A percentile compares a stretch with the other conserved stretches of the same genome.
These are phyloP conservation scores for Helobdella robusta DNA, from an alignment of 2,888 invertebrate genomes.

Conservation along the genomic window DNA sequence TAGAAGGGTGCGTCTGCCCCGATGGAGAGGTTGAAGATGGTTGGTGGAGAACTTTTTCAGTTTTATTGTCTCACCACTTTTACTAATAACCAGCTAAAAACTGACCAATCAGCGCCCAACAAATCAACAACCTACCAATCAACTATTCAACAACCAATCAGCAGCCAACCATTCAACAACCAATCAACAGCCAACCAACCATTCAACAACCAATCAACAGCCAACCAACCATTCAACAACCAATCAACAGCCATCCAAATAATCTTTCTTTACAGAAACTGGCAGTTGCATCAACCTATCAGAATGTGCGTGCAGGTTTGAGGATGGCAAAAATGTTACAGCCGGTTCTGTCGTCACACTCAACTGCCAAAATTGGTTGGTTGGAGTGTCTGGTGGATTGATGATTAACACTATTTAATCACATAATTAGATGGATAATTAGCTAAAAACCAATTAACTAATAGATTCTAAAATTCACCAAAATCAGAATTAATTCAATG, in stretches of 20 bases:
- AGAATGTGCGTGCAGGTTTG: conserved; percentile 35
- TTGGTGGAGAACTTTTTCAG: too few species aligned
- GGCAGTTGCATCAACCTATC: conserved; percentile 32
- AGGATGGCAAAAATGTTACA: conserved; percentile 30
- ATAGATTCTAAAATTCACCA: background rate
- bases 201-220: background rate
- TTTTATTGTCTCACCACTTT: too few species aligned
- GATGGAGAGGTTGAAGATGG: conserved; percentile 33
- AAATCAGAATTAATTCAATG: too few species aligned
- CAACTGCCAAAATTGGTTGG: conserved; percentile 35
- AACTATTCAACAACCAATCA: background rate
- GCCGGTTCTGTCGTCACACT: conserved; percentile 28
- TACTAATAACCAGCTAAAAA: background rate
- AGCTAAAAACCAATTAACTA: background rate
- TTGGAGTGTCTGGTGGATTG: background rate
- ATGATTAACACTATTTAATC: background rate
- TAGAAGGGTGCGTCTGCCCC: conserved; percentile 33
- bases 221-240: background rate
- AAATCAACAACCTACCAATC: too few species aligned
- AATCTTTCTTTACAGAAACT: conserved; percentile 14
- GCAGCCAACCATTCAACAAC: background rate
- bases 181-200: background rate
- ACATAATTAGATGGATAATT: background rate
- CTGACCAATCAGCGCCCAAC: background rate
- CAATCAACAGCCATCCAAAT: background rate